Base-by-base conservation (phyloP, 2,888 invertebrate species). In the Nemurella pictetii region DNA sequence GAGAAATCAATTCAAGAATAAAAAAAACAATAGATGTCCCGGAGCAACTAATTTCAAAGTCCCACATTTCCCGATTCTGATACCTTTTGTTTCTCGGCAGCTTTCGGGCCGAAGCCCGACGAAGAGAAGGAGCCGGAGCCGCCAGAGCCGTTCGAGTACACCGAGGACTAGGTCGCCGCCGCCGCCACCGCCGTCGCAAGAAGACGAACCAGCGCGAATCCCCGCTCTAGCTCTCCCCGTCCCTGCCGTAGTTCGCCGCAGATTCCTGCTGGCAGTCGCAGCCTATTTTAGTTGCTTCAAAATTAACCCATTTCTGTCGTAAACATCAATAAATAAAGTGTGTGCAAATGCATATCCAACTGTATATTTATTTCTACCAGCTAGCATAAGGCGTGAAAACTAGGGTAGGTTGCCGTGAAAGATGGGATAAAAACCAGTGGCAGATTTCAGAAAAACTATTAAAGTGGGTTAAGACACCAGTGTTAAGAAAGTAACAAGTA, bases 111-210 rank as follows among this genome's bases (percentile, higher is more conserved):
- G 0, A 96, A 96, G 90, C 94, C 95, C 26, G 98, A 98, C 87
- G 99, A 99, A 89, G 98, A 97, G 88, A 97, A 97, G 89, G 99
- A 99, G 91, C 98, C 99, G 0, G 98, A 98, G 89, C 97, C 98
- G 77, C 99, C 99, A 89, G 98, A 98, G 92, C 98, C 99, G 87
- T 99, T 99, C 90, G 98, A 98, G 91, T 99, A 96, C 91, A 94
- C 94, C 88, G 98, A 99, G 90, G 96, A 96, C 90, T 94, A 93
- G 92, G 27, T 35, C 30, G n/a, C 35, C 5, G 36, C 36, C n/a
- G n/a, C n/a, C 20, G 55, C 20, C 55, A 55, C n/a, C n/a, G n/a
- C n/a, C n/a, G n/a, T n/a, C n/a, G 20, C 55, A 12, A 55, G 9
- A 55, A 3, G 55, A 2, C n/a, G n/a, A 3, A 55, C 20, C 20